Base-by-base conservation (phyloP, 1,140 invertebrate genomes). In the Hormaphis cornu region DNA sequence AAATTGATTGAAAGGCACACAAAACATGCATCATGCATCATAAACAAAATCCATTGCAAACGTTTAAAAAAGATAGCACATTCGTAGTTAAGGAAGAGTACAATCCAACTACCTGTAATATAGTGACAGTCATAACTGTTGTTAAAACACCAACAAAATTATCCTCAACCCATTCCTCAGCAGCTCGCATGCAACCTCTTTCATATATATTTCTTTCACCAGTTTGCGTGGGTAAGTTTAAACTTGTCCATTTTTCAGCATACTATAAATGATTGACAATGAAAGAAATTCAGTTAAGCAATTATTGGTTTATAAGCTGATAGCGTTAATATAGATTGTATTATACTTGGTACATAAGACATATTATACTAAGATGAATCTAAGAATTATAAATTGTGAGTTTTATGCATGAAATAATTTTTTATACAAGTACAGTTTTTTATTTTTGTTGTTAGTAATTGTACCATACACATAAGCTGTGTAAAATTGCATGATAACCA, bases 151-250 rank as follows among this genome's bases (percentile, higher is more conserved):
- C 87, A 61, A 93, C 84, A 71, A 95, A 83, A 81, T 97, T 93
- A 74, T 86, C 83, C 79, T 97, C 93, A 73, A 97, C 83, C 94
- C 93, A 97, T 77, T 93, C 91, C 80, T 96, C 92, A 63, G 89
- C 91, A 71, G 92, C 89, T 72, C 89, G 84, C 73, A 97, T 83
- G 79, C 95, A 98, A 69, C 95, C 95, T 50, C 90, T 86, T 77
- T 93, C 93, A 82, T 94, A 93, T 77, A 97, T 97, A 77, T 89
- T 87, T 71, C 89, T 85, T 78, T 93, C 90, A 73, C 85, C 87
- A 16, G 37, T 54, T 48, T 86, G 82, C 84, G 90, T 83, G 80
- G 74, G 73, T 40, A 73, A 63, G 16, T 66, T 71, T 42, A 72
- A 58, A 16, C 69, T 71, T 24, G 73, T 73, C 74, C 74, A 74